phyloP scores from a whole-genome alignment of 1,140 invertebrate genomes.

The Aphelinus certus region DNA sequence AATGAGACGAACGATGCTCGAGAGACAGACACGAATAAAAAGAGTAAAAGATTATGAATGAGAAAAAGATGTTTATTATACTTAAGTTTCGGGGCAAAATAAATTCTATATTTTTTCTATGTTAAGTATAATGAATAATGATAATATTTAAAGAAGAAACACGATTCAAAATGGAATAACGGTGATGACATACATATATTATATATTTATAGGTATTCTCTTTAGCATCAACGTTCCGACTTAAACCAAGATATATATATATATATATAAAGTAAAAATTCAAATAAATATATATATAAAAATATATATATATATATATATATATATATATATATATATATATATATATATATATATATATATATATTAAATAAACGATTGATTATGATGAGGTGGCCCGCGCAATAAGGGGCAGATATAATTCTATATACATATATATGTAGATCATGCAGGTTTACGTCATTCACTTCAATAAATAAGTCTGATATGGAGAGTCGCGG shows the following conservation, averaged over 20 bases:
- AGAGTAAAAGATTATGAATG: conserved; percentile 36
- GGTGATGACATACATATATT: conserved; percentile 59
- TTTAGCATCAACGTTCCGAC: conserved; percentile 59
- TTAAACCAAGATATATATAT: conserved; percentile 46
- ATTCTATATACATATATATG: conserved; percentile 49
- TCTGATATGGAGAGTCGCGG: conserved; percentile 48
- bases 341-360: conserved; percentile 31
- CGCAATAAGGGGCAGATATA: conserved; percentile 36
- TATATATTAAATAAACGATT: conserved; percentile 40
- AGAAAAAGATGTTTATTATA: conserved; percentile 57
- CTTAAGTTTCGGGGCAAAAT: conserved; percentile 61
- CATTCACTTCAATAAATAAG: conserved; percentile 55
- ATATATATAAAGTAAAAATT: conserved; percentile 37
- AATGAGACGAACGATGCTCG: conserved; percentile 50
- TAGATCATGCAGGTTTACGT: conserved; percentile 56
- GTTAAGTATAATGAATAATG: conserved; percentile 59
- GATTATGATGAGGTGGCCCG: conserved; percentile 22
- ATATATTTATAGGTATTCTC: conserved; percentile 64
- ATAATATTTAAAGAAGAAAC: conserved; percentile 39
- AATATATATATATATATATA: conserved; percentile 36
- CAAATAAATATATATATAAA: conserved; percentile 46
- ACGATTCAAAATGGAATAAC: conserved; percentile 46
- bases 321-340: conserved; percentile 45
- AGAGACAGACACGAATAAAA: conserved; percentile 36
- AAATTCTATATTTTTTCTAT: conserved; percentile 67